Conservation (phyloP, 2,888 invertebrate species). For the Callinectes sapidus region DNA sequence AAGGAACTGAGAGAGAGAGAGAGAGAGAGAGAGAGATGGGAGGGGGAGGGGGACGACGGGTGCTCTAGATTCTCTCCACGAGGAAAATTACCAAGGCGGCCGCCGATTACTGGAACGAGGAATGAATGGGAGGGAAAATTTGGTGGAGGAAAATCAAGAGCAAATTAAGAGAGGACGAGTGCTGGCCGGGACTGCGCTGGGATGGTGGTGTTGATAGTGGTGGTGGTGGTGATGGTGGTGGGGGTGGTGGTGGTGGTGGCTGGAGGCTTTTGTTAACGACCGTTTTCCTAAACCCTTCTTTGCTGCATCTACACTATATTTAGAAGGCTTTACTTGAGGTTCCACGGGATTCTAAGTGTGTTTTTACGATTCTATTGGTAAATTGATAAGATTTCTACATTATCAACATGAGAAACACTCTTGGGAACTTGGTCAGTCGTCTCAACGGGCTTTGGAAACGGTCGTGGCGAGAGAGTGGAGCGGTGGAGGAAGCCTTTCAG, state of each 20-base stretch:
- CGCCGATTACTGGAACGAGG: conserved; percentile 45
- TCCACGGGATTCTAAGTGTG: background rate
- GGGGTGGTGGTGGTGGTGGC: background rate
- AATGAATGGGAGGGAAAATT: conserved; percentile 28
- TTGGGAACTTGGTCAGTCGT: background rate
- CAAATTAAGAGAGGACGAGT: conserved; percentile 10
- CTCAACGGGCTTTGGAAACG: background rate
- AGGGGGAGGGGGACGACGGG: background rate
- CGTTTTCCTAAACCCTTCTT: background rate
- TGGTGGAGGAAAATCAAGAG: background rate
- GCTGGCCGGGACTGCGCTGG: background rate
- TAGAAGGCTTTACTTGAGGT: background rate
- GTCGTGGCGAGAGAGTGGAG: background rate
- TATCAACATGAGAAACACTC: background rate
- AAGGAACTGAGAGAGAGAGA: background rate
- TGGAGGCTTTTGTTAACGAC: background rate
- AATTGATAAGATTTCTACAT: background rate
- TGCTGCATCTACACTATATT: background rate
- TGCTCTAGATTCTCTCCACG: conserved; percentile 27
- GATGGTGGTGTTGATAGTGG: background rate
- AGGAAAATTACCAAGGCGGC: conserved; percentile 34
- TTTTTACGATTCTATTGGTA: background rate
- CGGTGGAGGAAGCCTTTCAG: background rate
- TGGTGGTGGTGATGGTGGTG: too few species aligned
- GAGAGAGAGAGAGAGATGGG: background rate